Evolutionary conservation across 2,888 invertebrate species (phyloP), one percentile per base, ranked within the genome.

Genomic region (Anorthoa munda): DNA sequence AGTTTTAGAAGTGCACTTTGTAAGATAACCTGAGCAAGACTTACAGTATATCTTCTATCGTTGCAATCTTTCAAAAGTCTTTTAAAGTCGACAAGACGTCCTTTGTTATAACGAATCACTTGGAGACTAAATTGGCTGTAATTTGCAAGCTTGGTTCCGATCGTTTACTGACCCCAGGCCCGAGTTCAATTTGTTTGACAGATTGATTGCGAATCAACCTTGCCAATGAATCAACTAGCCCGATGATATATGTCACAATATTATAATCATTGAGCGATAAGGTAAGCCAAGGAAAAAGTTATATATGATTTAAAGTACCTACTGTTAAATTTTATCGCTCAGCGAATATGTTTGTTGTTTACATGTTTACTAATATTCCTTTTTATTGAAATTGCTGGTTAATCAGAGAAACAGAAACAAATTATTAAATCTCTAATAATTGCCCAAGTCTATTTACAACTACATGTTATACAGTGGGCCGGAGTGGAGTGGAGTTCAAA

Each of bases 171-270:
- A 79, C 72, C 78, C 51, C 65, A 18, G 17, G 23, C n/a, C 46
- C 4, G 7, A 45, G 66, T 72, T 79, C 67, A 79, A 68, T 78
- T 73, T 60, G 73, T 79, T 78, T 73, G 60, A 67, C 46, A 21
- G 18, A 65, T 71, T 61, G 51, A 23, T 72, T 21, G 45, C 31
- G 39, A 63, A 72, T 46, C 51, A 71, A 21, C 18, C 65, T 61
- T 56, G 72, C 64, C 13, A 55, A 77, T 72, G 31, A 70, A 51
- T 72, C 73, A 67, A 63, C n/a, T n/a, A 39, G 67, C 21, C 48
- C 46, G 15, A 46, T 46, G 3, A n/a, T 26, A 23, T 26, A 26
- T 26, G 26, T 17, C 11, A 48, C 58, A 26, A 39, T 39, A 18
- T 51, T 46, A 48, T 50, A 46, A 45, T 48, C 7, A 50, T 21